phyloP scores from a whole-genome alignment of 2,797 vertebrate species.

The Psittacula derbiana region DNA sequence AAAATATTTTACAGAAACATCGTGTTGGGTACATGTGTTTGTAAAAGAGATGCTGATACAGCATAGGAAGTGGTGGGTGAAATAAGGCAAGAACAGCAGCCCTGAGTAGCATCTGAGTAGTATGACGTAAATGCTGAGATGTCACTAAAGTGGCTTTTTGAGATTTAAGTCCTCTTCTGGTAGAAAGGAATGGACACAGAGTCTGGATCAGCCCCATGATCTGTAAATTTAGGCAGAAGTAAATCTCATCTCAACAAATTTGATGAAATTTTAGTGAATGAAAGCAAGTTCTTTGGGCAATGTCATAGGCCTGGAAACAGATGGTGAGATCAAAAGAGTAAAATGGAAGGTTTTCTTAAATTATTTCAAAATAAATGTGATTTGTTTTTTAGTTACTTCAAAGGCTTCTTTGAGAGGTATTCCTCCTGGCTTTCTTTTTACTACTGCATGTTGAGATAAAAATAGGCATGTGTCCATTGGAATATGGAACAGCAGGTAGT shows the following conservation, averaged over 20 bases:
- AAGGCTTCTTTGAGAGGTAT: neutral
- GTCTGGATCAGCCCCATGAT: neutral
- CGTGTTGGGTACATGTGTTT: neutral
- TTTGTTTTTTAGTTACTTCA: neutral
- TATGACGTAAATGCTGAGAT: neutral
- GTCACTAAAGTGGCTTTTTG: neutral
- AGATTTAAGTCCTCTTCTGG: neutral
- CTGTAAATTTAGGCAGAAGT: neutral
- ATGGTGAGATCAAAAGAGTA: neutral
- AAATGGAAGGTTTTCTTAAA: neutral
- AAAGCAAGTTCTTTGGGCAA: neutral
- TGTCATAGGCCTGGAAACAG: neutral
- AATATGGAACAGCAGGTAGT: neutral
- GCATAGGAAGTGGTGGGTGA: neutral
- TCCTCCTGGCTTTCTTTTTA: neutral
- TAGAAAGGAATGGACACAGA: neutral
- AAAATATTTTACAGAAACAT: neutral
- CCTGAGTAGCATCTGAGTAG: neutral
- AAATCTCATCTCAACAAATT: neutral
- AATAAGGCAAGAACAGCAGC: neutral
- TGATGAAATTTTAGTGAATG: neutral
- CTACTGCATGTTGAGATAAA: neutral
- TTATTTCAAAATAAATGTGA: neutral
- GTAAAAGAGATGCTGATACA: neutral
- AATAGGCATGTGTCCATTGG: neutral